A percentile compares a stretch with the other conserved stretches of the same genome.
phyloP scores from a whole-genome alignment of 2,797 vertebrate species.

The Rhodeus uyekii region DNA sequence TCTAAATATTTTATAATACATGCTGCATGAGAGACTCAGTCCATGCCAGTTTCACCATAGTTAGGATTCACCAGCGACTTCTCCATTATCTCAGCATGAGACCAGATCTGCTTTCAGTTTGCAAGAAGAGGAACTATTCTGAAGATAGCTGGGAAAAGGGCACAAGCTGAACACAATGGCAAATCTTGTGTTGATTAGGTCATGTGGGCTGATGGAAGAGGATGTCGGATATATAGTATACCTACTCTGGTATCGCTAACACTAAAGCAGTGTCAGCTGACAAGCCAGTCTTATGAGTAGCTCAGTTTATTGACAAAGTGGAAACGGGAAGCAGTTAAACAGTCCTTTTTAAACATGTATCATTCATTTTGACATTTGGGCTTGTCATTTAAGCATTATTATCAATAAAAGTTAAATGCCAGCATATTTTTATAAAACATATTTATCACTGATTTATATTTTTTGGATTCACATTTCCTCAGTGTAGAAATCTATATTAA shows the following conservation, averaged over 20 bases:
- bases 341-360: background rate
- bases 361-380: background rate
- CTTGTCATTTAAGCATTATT: too few relatives aligned
- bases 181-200: slow-evolving; percentile 16
- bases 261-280: slow-evolving; percentile 16
- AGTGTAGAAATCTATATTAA: too few relatives aligned
- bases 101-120: slow-evolving; percentile 32
- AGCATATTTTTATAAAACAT: too few relatives aligned
- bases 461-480: too few relatives aligned
- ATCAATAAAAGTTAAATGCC: too few relatives aligned
- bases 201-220: slow-evolving; percentile 4
- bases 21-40: background rate
- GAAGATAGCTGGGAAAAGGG: background rate
- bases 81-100: slow-evolving; percentile 1
- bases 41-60: slow-evolving; percentile 2
- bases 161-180: slow-evolving; percentile 7
- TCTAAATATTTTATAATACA: slow-evolving; percentile 29
- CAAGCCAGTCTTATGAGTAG: slow-evolving; percentile 37
- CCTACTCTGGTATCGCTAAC: background rate
- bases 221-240: background rate
- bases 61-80: slow-evolving; percentile 19
- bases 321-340: background rate
- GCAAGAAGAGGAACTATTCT: slow-evolving; percentile 15
- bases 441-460: too few relatives aligned
- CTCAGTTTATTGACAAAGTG: slow-evolving; percentile 8